Percentiles rank a stretch among this genome's conserved stretches.
phyloP scores from a whole-genome alignment of 1,140 invertebrate genomes.

The Drosophila tropicalis region DNA sequence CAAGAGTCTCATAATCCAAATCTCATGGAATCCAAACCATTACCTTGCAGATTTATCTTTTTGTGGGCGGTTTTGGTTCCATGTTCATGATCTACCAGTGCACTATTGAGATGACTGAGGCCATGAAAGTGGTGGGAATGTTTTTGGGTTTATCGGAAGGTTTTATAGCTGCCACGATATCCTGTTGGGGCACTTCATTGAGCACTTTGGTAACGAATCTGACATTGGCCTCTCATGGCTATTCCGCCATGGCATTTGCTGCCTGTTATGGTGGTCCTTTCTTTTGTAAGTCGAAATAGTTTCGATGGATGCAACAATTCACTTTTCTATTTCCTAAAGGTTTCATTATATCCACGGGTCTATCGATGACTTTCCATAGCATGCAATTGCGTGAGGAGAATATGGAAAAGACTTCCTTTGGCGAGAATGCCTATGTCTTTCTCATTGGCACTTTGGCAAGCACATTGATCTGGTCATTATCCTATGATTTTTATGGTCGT shows the following conservation, averaged over 20 bases:
- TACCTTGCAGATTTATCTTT: background rate
- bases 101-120: background rate
- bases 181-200: background rate
- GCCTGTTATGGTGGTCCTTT: background rate
- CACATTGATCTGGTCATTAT: background rate
- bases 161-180: constrained; percentile 2
- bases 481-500: background rate
- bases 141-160: constrained; percentile 1
- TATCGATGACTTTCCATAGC: background rate
- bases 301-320: no score
- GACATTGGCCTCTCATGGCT: background rate
- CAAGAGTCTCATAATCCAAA: background rate
- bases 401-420: background rate
- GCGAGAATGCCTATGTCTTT: background rate
- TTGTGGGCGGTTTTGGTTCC: background rate
- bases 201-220: constrained; percentile 1
- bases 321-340: background rate
- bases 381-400: background rate
- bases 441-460: background rate
- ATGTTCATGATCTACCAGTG: constrained; percentile 1
- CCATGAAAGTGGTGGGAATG: background rate
- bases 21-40: background rate
- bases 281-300: background rate
- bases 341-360: background rate
- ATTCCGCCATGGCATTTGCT: constrained; percentile 1